Evolutionary conservation across 2,797 vertebrate genomes (phyloP), one percentile per base, ranked within the genome.

Genomic region (Peromyscus melanophrys): DNA sequence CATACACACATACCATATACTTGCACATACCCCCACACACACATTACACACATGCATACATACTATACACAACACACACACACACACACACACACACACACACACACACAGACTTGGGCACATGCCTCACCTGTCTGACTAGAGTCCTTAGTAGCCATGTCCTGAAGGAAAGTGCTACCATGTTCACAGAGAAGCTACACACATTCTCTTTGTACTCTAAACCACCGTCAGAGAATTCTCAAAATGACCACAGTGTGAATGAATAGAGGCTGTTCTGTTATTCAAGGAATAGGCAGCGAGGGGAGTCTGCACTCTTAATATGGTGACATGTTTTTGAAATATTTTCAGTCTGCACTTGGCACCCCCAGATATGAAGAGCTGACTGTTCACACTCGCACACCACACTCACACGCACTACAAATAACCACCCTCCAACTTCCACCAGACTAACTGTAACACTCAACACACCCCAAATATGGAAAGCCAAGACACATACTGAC

Each of bases 311-410:
- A 43, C 73, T 34, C 21, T 65, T 21, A 23, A 52, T 17, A 69
- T 27, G 65, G 10, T 17, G 11, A 9, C 23, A 27, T 65, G 37
- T 52, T 63, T 93, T 52, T 52, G 13, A 34, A 75, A 63, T 52
- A 63, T 65, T 83, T 90, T 84, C 78, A 49, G 13, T 94, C 77
- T 89, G 77, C 19, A 27, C 77, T 82, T 73, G 77, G 86, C 78
- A 71, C 65, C 55, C 40, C n/a, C 12, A 9, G 77, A 40, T 49
- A n/a, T 4, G 16, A 84, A 25, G 67, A 43, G 43, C 77, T 29
- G 43, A 63, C 78, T 82, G 27, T 84, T n/a, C 23, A 6, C 23
- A 6, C 71, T 4, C 14, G 37, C 19, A 25, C 43, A 14, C 76
- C 52, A 21, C 37, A 55, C 63, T 21, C 34, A 23, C 1, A 2